phyloP scores from a whole-genome alignment of 2,113 vertebrate species.

The Psammodynastes pulverulentus region DNA sequence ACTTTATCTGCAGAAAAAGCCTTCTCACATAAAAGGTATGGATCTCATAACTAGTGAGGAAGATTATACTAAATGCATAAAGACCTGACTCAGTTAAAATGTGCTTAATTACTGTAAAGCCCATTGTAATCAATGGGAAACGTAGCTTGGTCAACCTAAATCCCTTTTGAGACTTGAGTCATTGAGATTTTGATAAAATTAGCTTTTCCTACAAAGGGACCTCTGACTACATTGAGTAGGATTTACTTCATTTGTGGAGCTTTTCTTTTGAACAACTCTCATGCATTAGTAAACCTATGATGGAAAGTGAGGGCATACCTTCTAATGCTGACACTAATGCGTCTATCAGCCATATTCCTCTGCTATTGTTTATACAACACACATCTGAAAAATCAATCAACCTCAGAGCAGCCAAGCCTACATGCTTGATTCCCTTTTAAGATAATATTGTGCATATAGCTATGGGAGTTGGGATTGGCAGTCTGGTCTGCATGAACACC shows the following conservation, averaged over 20 bases:
- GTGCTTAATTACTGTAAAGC: not conserved
- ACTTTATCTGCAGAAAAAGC: constrained; percentile 77
- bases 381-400: not conserved
- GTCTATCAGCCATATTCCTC: not conserved
- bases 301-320: not conserved
- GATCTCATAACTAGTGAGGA: not conserved
- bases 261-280: not conserved
- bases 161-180: not conserved
- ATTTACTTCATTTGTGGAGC: not conserved
- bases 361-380: not conserved
- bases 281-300: not conserved
- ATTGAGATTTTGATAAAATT: not conserved
- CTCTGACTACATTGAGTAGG: not conserved
- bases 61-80: not conserved
- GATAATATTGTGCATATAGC: not conserved
- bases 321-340: not conserved
- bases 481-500: not conserved
- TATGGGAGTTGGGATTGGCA: not conserved
- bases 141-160: not conserved
- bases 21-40: constrained; percentile 75
- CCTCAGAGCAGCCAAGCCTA: not conserved
- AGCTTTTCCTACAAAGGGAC: not conserved
- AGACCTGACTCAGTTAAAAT: not conserved
- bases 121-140: not conserved
- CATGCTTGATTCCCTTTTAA: not conserved